Percentiles rank a stretch among this genome's conserved stretches.
Conservation (phyloP, 2,113 vertebrate genomes). For the Lophura nycthemera region DNA sequence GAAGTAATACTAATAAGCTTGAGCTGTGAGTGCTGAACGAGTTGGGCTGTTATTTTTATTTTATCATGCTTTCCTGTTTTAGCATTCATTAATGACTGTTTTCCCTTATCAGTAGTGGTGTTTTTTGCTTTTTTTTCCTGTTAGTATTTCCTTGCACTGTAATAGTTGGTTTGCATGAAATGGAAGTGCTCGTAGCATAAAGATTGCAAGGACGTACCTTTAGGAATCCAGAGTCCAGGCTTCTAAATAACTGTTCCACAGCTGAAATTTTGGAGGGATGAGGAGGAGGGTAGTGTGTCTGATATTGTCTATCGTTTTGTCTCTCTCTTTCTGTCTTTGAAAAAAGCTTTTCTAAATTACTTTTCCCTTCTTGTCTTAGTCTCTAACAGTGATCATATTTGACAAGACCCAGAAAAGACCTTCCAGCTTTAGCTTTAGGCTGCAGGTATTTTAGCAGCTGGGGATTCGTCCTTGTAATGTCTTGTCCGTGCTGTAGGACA, state of each 20-base stretch:
- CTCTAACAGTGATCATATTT: neutral
- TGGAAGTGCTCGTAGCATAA: neutral
- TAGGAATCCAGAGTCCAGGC: neutral
- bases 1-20: constrained; percentile 43
- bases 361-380: neutral
- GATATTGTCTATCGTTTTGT: neutral
- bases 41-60: constrained; percentile 27
- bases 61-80: neutral
- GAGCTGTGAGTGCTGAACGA: constrained; percentile 14
- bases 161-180: neutral
- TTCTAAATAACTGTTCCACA: neutral
- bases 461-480: neutral
- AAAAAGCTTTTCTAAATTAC: neutral
- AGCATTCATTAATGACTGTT: neutral
- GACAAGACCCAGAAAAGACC: neutral
- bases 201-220: neutral
- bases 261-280: neutral
- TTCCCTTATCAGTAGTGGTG: neutral
- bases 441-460: neutral
- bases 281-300: neutral
- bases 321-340: neutral
- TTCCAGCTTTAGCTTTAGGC: neutral
- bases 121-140: neutral
- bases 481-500: neutral
- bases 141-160: neutral